Percentiles rank a stretch among this genome's conserved stretches.
Conservation (phyloP, 2,113 vertebrate species). For the Panthera tigris region DNA sequence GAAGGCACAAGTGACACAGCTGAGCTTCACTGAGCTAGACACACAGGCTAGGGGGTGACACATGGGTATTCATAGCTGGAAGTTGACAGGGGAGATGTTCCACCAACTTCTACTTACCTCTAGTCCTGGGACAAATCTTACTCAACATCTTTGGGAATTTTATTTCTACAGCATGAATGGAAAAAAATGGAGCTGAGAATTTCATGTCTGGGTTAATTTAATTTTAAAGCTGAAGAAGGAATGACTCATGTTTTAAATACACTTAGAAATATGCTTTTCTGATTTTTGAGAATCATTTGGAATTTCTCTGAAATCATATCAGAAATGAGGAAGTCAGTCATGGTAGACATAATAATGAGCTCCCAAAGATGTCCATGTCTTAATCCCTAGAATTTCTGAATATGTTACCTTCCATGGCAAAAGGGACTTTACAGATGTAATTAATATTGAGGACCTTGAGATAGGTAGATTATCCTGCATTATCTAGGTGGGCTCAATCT, state of each 20-base stretch:
- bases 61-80: not conserved
- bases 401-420: not conserved
- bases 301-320: not conserved
- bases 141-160: not conserved
- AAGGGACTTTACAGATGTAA: not conserved
- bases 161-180: not conserved
- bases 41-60: not conserved
- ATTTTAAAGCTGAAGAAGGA: slow-evolving; percentile 43
- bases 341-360: not conserved
- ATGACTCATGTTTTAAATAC: not conserved
- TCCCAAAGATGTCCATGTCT: not conserved
- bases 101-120: not conserved
- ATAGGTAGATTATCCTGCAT: not conserved
- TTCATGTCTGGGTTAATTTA: not conserved
- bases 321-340: not conserved
- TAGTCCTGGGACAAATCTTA: not conserved
- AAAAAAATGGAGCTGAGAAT: not conserved
- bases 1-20: slow-evolving; percentile 44
- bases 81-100: not conserved
- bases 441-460: not conserved
- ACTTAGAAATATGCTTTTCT: not conserved
- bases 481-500: not conserved
- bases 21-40: slow-evolving; percentile 33
- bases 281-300: not conserved
- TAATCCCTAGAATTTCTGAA: not conserved